Evolutionary conservation across 2,797 vertebrate genomes (phyloP).

Genomic region (Muscicapa comitata): DNA sequence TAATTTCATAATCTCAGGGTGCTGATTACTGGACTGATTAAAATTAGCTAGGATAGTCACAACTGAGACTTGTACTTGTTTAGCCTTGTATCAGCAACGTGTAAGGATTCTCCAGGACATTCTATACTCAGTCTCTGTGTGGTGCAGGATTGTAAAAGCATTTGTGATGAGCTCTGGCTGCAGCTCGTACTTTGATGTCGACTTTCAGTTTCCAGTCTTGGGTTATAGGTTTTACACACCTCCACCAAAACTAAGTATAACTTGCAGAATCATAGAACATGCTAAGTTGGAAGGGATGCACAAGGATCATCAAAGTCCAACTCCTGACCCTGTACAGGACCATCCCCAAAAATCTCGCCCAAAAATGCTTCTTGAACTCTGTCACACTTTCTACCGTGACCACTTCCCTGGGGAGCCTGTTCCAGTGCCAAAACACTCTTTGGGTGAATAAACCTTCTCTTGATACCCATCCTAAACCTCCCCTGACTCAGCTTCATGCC

Average conservation of each 20-base stretch:
- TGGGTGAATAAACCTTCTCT: not conserved
- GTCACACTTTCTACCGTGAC: accelerated
- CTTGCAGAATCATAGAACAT: not conserved
- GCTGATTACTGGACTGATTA: not conserved
- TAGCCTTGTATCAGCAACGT: accelerated
- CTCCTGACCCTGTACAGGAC: not conserved
- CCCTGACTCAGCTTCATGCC: not conserved
- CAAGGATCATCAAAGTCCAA: not conserved
- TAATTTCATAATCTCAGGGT: not conserved
- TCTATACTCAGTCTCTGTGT: not conserved
- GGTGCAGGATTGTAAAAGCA: not conserved
- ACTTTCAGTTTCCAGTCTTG: not conserved
- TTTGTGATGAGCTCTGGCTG: not conserved
- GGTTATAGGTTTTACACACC: not conserved
- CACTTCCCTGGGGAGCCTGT: not conserved
- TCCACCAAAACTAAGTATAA: not conserved
- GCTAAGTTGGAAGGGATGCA: not conserved
- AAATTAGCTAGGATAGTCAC: not conserved
- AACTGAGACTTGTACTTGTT: not conserved
- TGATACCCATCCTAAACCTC: not conserved
- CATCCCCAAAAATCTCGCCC: not conserved
- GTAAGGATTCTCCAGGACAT: not conserved
- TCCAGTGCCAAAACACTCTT: not conserved
- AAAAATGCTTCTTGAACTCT: not conserved
- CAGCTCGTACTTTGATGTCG: accelerated